Conservation (phyloP, 2,888 invertebrate species). For the Lithophane ornitopus region DNA sequence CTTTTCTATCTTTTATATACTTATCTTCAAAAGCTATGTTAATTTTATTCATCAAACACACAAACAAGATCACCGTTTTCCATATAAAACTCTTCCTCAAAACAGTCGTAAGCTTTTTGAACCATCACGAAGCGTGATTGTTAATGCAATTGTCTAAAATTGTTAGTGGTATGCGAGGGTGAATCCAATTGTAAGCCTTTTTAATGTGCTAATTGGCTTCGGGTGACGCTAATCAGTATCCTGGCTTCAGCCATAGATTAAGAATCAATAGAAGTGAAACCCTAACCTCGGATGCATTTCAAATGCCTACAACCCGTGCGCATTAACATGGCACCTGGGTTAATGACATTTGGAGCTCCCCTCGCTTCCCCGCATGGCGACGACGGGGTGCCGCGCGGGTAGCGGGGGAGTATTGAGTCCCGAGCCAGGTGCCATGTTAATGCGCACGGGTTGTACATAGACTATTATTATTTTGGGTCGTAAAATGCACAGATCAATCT, state of each 20-base stretch:
- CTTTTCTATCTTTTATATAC: too few species aligned
- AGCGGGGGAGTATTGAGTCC: too few species aligned
- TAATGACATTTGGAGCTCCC: too few species aligned
- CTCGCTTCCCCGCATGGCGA: too few species aligned
- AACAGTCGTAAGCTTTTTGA: slow-evolving; percentile 63
- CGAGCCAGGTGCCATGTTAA: too few species aligned
- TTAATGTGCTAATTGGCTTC: slow-evolving; percentile 54
- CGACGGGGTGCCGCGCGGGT: too few species aligned
- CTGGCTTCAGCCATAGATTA: slow-evolving; percentile 17
- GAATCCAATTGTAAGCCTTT: slow-evolving; percentile 59
- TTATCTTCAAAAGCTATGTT: too few species aligned
- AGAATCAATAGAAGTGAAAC: not conserved
- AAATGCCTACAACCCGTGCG: not conserved
- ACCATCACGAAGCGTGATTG: slow-evolving; percentile 63
- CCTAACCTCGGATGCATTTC: not conserved
- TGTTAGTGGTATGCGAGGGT: slow-evolving; percentile 43
- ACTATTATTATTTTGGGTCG: not conserved
- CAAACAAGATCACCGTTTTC: not conserved
- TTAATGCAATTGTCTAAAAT: slow-evolving; percentile 66
- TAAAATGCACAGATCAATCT: not conserved
- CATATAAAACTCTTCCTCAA: slow-evolving; percentile 20
- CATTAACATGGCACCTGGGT: too few species aligned
- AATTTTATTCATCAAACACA: not conserved
- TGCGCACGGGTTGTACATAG: too few species aligned
- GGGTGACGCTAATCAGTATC: slow-evolving; percentile 61